Percentiles rank a stretch among this genome's conserved stretches.
Evolutionary conservation across 2,113 vertebrate genomes (phyloP).

Genomic region (Labeo catla): DNA sequence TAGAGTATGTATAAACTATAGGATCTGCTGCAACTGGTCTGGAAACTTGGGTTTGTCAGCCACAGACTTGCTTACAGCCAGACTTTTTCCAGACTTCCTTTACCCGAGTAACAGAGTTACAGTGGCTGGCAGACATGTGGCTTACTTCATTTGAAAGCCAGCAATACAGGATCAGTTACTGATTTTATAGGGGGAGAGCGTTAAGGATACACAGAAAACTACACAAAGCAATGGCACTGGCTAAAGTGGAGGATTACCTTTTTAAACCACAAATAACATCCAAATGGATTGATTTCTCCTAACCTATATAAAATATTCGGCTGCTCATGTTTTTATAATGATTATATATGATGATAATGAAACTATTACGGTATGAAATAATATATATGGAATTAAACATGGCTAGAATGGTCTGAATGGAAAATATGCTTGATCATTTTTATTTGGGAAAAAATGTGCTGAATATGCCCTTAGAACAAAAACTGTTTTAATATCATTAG

Average conservation of each 20-base stretch:
- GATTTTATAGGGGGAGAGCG: not conserved
- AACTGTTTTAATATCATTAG: not conserved
- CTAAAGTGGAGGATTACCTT: not conserved
- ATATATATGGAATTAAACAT: not conserved
- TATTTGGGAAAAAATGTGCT: not conserved
- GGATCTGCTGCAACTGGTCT: constrained; percentile 9
- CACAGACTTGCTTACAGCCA: constrained; percentile 35
- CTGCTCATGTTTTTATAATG: constrained; percentile 10
- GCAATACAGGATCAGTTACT: constrained; percentile 40
- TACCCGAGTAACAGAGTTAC: constrained; percentile 37
- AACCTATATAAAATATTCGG: not conserved
- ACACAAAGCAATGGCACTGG: not conserved
- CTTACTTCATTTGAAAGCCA: constrained; percentile 31
- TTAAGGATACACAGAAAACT: not conserved
- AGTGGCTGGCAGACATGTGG: constrained; percentile 32
- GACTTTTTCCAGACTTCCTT: constrained; percentile 54
- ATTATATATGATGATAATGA: not conserved
- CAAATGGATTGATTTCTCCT: not conserved
- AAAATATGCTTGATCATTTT: not conserved
- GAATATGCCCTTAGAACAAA: not conserved
- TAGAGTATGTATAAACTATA: not conserved
- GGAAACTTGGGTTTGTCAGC: constrained; percentile 14
- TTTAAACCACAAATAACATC: not conserved
- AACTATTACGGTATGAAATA: constrained; percentile 8
- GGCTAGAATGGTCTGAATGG: not conserved